Evolutionary conservation across 2,797 vertebrate species (phyloP).

Genomic region (Gymnodraco acuticeps): DNA sequence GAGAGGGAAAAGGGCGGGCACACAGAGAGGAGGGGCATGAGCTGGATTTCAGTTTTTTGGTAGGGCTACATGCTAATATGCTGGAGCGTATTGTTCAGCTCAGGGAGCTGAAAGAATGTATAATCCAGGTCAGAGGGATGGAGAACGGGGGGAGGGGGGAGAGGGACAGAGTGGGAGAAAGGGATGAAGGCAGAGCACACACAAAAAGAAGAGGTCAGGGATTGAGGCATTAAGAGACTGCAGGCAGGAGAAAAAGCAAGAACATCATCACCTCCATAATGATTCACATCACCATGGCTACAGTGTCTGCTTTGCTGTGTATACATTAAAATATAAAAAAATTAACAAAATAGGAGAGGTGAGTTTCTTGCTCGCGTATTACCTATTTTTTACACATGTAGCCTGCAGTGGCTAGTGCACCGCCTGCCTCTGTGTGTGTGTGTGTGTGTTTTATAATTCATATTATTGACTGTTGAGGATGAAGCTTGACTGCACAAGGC

Average conservation of each 20-base stretch:
- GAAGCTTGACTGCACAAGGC: conserved; percentile 67
- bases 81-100: conserved; percentile 73
- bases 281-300: conserved; percentile 2
- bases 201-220: conserved; percentile 53
- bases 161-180: conserved; percentile 9
- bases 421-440: background rate
- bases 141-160: background rate
- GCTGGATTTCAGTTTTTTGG: conserved; percentile 49
- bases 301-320: conserved; percentile 10
- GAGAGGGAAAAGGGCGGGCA: conserved; percentile 34
- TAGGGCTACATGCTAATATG: conserved; percentile 66
- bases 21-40: conserved; percentile 42
- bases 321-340: conserved; percentile 13
- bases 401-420: background rate
- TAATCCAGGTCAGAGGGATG: conserved; percentile 79
- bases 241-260: conserved; percentile 17
- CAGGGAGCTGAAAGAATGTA: conserved; percentile 53
- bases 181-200: conserved; percentile 31
- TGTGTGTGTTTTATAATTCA: conserved; percentile 51
- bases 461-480: conserved; percentile 68
- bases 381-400: conserved; percentile 22
- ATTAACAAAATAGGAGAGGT: background rate
- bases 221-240: conserved; percentile 53
- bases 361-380: too few species aligned
- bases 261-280: conserved; percentile 31